Evolutionary conservation across 2,113 vertebrate species (phyloP).

Genomic region (Paracanthobrama guichenoti): DNA sequence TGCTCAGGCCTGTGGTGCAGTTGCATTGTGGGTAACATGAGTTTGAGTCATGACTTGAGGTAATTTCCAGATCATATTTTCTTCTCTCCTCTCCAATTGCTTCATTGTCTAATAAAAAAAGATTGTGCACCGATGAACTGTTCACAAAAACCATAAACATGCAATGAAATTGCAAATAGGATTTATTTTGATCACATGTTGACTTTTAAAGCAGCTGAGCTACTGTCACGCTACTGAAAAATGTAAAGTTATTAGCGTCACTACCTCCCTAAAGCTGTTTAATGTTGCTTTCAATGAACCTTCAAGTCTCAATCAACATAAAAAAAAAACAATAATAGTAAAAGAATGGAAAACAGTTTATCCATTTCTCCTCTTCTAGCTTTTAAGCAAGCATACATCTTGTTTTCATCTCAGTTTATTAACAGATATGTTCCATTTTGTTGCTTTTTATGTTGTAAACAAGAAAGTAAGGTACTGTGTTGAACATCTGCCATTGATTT

Average conservation of each 20-base stretch:
- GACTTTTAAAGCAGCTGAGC: neutral
- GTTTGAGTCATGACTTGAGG: neutral
- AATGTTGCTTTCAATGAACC: constrained; percentile 2
- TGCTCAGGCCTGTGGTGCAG: neutral
- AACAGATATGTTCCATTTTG: constrained; percentile 8
- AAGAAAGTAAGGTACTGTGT: constrained; percentile 25
- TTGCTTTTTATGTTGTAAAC: constrained; percentile 38
- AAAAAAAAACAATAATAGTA: neutral
- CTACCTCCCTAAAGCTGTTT: neutral
- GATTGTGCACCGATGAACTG: neutral
- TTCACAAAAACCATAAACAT: neutral
- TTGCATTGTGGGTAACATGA: neutral
- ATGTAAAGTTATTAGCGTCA: neutral
- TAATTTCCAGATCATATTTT: neutral
- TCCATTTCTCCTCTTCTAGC: neutral
- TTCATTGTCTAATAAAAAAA: neutral
- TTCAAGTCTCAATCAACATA: neutral
- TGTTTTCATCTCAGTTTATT: constrained; percentile 22
- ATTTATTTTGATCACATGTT: neutral
- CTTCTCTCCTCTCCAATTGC: neutral
- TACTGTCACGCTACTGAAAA: neutral
- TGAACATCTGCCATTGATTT: constrained; percentile 14
- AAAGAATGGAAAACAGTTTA: neutral
- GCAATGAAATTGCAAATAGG: neutral
- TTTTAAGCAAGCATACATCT: neutral